These are phyloP conservation scores for Gymnopithys bicolor DNA, from an alignment of 2,797 vertebrate species.

Conservation along the genomic window DNA sequence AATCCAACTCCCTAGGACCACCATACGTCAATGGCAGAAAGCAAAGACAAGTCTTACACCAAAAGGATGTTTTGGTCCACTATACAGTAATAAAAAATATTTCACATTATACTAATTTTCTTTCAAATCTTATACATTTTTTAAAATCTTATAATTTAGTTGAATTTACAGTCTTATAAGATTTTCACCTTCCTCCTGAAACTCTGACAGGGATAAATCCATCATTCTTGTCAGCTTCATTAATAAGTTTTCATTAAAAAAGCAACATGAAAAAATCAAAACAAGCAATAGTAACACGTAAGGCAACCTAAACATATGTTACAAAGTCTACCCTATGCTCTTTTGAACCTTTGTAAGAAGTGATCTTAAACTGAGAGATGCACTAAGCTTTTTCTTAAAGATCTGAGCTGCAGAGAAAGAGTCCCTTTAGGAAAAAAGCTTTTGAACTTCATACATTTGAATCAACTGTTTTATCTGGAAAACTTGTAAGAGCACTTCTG, in stretches of 20 bases:
- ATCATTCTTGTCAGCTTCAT: not conserved
- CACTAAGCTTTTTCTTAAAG: not conserved
- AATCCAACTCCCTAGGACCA: not conserved
- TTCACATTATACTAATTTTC: not conserved
- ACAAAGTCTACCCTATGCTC: not conserved
- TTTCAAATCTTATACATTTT: not conserved
- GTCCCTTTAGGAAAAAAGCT: not conserved
- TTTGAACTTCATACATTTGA: not conserved
- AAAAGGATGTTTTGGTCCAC: not conserved
- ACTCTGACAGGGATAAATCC: not conserved
- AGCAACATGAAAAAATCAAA: not conserved
- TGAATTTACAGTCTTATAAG: not conserved
- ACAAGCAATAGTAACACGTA: not conserved
- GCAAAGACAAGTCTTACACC: not conserved
- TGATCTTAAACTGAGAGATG: not conserved
- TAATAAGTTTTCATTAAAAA: not conserved
- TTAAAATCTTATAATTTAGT: not conserved
- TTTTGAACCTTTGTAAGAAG: slow-evolving; percentile 8
- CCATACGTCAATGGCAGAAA: not conserved
- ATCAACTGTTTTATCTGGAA: slow-evolving; percentile 6
- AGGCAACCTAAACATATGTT: not conserved
- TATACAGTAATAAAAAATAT: not conserved
- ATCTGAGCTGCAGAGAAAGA: not conserved
- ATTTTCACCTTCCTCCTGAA: not conserved
- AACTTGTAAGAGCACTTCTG: not conserved